Evolutionary conservation across 2,113 vertebrate species (phyloP).

Genomic region (Vimba vimba): DNA sequence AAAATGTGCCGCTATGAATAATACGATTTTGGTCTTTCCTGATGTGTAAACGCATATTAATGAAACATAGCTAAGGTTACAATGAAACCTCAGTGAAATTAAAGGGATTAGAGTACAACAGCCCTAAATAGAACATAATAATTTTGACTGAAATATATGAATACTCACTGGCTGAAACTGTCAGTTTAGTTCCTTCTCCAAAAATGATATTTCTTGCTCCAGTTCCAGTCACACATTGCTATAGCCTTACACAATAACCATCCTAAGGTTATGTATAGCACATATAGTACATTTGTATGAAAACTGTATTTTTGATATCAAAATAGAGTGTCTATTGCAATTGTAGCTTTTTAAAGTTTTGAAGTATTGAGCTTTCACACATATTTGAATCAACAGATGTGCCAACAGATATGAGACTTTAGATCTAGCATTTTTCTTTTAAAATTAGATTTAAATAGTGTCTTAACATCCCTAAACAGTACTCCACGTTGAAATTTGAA

Average conservation of each 20-base stretch:
- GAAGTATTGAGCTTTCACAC: too few species aligned
- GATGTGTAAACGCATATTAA: neutral
- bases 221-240: constrained; percentile 46
- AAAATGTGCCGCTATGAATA: too few species aligned
- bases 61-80: neutral
- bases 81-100: neutral
- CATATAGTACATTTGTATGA: neutral
- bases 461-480: neutral
- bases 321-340: neutral
- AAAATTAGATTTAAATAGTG: neutral
- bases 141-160: neutral
- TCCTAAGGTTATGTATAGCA: too few species aligned
- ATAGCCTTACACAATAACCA: neutral
- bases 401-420: neutral
- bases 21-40: neutral
- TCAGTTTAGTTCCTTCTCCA: constrained; percentile 38
- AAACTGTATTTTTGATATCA: neutral
- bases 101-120: neutral
- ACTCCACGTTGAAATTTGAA: neutral
- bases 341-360: neutral
- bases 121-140: neutral
- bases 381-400: too few species aligned
- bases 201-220: constrained; percentile 24
- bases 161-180: constrained; percentile 41
- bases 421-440: neutral